These are phyloP conservation scores for Zophobas morio DNA, from an alignment of 1,140 invertebrate species.

Conservation along the genomic window DNA sequence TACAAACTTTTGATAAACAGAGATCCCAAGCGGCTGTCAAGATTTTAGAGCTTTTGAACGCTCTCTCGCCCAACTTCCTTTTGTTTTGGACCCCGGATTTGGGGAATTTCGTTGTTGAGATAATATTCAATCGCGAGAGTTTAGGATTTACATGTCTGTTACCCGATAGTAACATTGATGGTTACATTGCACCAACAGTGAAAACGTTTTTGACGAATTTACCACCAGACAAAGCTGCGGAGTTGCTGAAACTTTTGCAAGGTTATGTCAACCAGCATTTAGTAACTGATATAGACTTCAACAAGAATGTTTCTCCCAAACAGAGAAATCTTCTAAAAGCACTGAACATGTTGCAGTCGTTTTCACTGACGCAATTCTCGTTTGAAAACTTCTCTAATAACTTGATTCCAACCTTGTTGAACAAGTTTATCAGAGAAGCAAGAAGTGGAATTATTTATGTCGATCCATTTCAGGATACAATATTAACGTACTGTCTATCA, in stretches of 20 bases:
- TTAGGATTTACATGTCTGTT: slow-evolving; percentile 49
- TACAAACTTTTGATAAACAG: slow-evolving; percentile 50
- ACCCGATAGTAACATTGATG: neutral
- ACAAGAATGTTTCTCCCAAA: slow-evolving; percentile 46
- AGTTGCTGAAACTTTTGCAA: slow-evolving; percentile 35
- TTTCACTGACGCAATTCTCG: neutral
- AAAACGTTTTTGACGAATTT: slow-evolving; percentile 53
- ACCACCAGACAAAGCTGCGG: neutral
- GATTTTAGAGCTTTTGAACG: slow-evolving; percentile 49
- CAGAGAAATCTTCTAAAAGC: slow-evolving; percentile 55
- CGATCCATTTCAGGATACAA: slow-evolving; percentile 49
- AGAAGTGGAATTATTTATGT: slow-evolving; percentile 10
- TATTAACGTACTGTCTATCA: slow-evolving; percentile 37
- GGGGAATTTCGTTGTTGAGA: slow-evolving; percentile 52
- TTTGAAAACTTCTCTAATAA: neutral
- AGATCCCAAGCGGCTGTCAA: slow-evolving; percentile 48
- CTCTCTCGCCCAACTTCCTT: slow-evolving; percentile 30
- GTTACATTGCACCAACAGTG: slow-evolving; percentile 5
- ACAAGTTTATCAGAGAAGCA: slow-evolving; percentile 2
- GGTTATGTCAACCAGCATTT: slow-evolving; percentile 48
- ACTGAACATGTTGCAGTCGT: neutral
- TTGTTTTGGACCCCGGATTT: slow-evolving; percentile 47
- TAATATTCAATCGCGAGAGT: slow-evolving; percentile 47
- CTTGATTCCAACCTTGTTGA: neutral
- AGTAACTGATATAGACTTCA: slow-evolving; percentile 51